Conservation (phyloP, 2,113 vertebrate species). For the Thermophis baileyi region DNA sequence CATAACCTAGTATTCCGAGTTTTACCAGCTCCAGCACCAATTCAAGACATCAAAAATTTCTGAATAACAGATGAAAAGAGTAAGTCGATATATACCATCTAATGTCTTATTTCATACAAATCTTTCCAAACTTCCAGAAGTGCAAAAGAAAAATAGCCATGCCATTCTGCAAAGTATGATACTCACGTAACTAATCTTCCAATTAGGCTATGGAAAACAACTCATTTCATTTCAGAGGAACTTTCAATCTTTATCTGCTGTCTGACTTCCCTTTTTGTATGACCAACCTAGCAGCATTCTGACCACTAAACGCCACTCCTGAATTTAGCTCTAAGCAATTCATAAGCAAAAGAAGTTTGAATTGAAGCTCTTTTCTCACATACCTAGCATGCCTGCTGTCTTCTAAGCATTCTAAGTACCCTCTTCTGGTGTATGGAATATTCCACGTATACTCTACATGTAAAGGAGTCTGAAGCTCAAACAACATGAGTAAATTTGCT, state of each 20-base stretch:
- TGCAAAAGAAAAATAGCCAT: not conserved
- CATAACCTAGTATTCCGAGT: not conserved
- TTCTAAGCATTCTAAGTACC: not conserved
- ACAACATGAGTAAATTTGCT: not conserved
- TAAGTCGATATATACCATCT: not conserved
- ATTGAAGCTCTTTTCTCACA: not conserved
- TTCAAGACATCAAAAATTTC: not conserved
- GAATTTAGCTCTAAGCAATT: constrained; percentile 1
- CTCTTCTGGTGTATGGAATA: not conserved
- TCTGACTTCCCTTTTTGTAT: not conserved
- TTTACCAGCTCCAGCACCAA: not conserved
- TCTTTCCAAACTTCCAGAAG: not conserved
- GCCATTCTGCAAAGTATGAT: not conserved
- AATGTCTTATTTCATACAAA: not conserved
- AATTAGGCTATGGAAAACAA: not conserved
- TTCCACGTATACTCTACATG: not conserved
- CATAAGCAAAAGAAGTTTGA: not conserved
- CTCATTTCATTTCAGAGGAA: not conserved
- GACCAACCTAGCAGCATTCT: not conserved
- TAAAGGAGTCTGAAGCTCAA: not conserved
- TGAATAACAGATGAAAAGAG: not conserved
- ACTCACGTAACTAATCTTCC: not conserved
- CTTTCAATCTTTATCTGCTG: not conserved
- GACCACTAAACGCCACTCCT: not conserved
- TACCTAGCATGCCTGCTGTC: not conserved